These are phyloP conservation scores for Anabas testudineus DNA, from an alignment of 2,797 vertebrate genomes.

Conservation along the genomic window DNA sequence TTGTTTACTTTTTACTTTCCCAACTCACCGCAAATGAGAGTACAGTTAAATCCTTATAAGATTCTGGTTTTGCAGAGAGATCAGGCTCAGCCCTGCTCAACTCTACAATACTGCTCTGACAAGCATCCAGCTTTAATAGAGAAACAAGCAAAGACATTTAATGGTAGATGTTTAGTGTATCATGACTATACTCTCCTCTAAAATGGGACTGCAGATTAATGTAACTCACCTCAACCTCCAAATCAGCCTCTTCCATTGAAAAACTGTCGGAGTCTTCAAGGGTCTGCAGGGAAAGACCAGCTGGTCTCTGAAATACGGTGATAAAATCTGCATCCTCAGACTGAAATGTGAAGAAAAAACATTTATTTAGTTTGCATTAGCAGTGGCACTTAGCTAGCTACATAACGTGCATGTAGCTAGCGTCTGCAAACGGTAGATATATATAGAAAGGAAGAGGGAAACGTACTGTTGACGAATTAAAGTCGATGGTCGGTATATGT, in stretches of 20 bases:
- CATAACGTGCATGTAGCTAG: too few species aligned
- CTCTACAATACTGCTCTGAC: neutral
- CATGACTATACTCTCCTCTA: neutral
- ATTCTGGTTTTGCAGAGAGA: slow-evolving; percentile 4
- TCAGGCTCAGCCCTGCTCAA: too few species aligned
- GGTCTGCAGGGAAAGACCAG: slow-evolving; percentile 71
- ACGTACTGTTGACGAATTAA: slow-evolving; percentile 72
- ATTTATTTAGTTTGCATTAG: neutral
- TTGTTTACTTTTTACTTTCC: neutral
- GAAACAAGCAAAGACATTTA: slow-evolving; percentile 7
- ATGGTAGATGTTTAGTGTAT: neutral
- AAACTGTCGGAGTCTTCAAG: slow-evolving; percentile 32
- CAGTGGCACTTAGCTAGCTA: too few species aligned
- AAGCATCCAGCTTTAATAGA: slow-evolving; percentile 10
- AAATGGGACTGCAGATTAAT: neutral
- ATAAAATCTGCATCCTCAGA: slow-evolving; percentile 80
- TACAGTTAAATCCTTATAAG: slow-evolving; percentile 5
- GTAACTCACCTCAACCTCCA: slow-evolving; percentile 64
- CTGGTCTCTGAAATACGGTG: slow-evolving; percentile 82
- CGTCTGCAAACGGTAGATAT: too few species aligned
- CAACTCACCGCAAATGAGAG: slow-evolving; percentile 66
- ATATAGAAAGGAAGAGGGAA: neutral
- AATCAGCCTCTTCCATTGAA: slow-evolving; percentile 11
- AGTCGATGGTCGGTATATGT: slow-evolving; percentile 84
- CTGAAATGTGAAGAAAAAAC: slow-evolving; percentile 65